Conservation (phyloP, 1,140 invertebrate genomes). For the Zaprionus taronus region DNA sequence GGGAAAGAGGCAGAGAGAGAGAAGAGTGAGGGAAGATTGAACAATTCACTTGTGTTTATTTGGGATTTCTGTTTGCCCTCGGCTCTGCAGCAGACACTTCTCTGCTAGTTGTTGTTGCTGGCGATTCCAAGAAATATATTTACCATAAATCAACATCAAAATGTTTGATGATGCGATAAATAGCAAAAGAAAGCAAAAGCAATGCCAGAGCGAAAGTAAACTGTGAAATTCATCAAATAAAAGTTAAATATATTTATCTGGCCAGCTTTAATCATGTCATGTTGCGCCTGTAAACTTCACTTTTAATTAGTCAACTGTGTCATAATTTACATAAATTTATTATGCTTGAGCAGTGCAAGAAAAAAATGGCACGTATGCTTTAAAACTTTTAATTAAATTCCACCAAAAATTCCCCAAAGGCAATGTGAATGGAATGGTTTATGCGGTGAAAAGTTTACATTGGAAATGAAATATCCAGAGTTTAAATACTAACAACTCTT, state of each 20-base stretch:
- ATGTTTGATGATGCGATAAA: slow-evolving; percentile 82
- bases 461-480: background rate
- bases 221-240: slow-evolving; percentile 38
- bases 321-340: slow-evolving; percentile 77
- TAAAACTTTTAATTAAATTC: slow-evolving; percentile 79
- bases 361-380: slow-evolving; percentile 38
- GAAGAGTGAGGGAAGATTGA: too few species aligned
- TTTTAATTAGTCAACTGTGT: slow-evolving; percentile 61
- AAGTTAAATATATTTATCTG: slow-evolving; percentile 2
- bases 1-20: background rate
- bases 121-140: slow-evolving; percentile 68
- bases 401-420: slow-evolving; percentile 36
- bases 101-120: slow-evolving; percentile 40
- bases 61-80: slow-evolving; percentile 68
- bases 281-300: slow-evolving; percentile 5
- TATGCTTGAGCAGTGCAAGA: slow-evolving; percentile 15
- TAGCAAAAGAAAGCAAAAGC: slow-evolving; percentile 62
- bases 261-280: slow-evolving; percentile 15
- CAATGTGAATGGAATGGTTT: background rate
- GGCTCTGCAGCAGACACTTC: slow-evolving; percentile 47
- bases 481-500: background rate
- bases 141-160: slow-evolving; percentile 82
- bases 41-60: slow-evolving; percentile 69
- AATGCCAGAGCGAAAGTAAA: slow-evolving; percentile 11
- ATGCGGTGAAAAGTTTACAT: background rate